Evolutionary conservation across 1,140 invertebrate species (phyloP), one percentile per base, ranked within the genome.

Genomic region (Pseudomyrmex flavicornis): DNA sequence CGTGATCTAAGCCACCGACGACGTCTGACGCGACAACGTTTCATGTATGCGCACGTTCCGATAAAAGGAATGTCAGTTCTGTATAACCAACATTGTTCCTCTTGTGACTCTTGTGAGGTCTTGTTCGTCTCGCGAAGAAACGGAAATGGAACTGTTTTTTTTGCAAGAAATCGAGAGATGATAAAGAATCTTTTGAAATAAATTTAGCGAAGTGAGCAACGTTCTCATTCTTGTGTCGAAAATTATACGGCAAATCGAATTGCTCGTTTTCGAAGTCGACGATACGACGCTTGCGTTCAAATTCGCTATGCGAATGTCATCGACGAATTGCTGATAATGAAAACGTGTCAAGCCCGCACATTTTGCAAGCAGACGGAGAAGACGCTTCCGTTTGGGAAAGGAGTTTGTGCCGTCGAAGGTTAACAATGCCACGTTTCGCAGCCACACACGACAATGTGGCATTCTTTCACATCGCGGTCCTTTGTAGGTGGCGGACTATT

Each of bases 381-480:
- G 70, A 85, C 63, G 68, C 79, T 22, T 12, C 20, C 48, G 48
- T 88, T 75, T 72, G 72, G 82, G 84, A 82, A 90, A 88, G 70
- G 75, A 90, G 85, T 77, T 91, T 90, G 89, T 76, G 83, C 74
- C 89, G 86, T 90, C 89, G 87, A 91, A 90, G 89, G 86, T 90
- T 90, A 90, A 91, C 89, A 91, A 91, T 90, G 83, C 83, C 86
- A 89, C 83, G 82, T 85, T 73, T 79, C 86, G 82, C 72, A 84
- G 79, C 83, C 77, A 80, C 85, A 48, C 35, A n/a, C 17, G 73
- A 63, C 62, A 90, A 91, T 91, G 62, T 54, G 80, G 79, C 87
- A 91, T 91, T 77, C 89, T 91, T 91, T 91, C 84, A 85, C 88
- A 91, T 91, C 82, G 88, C 86, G 75, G 77, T 62, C 88, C 75